Evolutionary conservation across 2,888 invertebrate species (phyloP), one percentile per base, ranked within the genome.

Genomic region (Morpho deidamia): DNA sequence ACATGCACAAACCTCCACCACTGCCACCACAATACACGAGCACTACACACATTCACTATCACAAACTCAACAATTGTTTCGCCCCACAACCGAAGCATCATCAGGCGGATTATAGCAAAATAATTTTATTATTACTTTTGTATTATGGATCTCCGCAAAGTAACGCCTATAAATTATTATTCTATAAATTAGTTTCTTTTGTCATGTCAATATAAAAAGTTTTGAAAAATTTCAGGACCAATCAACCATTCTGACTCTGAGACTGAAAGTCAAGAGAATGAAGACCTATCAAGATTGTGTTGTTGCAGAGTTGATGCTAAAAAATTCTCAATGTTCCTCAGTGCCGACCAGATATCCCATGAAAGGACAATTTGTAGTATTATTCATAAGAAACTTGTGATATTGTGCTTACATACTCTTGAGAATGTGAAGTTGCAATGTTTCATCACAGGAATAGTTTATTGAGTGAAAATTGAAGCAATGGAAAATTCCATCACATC

Each of bases 401-500:
- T 96, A 71, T 80, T 97, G 68, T 92, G 93, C 67, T 83, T 97
- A 58, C 92, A 94, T 63, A 91, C 94, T 12, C 93, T 94, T 56
- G 94, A 94, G 51, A 93, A 94, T 76, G 91, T 96, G 8, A 92
- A 93, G 11, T 86, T 97, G 57, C 95, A 96, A 80, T 96, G 95
- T 74, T 95, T 95, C 78, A 91, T 97, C 63, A 94, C 94, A 60
- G 94, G 95, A 23, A 91, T 95, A 67, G 83, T 86, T 12, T 87
- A 78, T 72, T 87, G 63, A 65, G 8, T 42, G 23, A 23, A 23
- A 3, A 23, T 23, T 23, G 3, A 23, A 23, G 23, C 23, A 2
- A 23, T 23, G 5, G 23, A 23, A 23, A 23, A 0, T 23, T 23
- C 4, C 23, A 23, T 1, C 2, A 23, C 23, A 23, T 23, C 5